Base-by-base conservation (phyloP, 2,797 vertebrate genomes). In the Ibycter americanus region DNA sequence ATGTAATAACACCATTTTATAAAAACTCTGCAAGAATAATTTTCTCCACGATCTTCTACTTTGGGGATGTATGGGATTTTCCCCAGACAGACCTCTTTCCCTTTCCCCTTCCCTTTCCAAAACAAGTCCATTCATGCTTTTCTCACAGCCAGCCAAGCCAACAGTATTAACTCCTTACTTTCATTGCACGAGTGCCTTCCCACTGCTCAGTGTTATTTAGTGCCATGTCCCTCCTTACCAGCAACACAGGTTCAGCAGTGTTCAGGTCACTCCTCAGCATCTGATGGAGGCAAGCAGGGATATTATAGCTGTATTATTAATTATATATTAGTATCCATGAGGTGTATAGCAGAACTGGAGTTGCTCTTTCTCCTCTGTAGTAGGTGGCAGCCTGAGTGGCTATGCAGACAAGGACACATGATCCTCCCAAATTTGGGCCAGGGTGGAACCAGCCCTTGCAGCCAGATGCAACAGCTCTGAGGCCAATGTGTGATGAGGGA, bases 161-260 rank as follows among this genome's bases (percentile, higher is more conserved):
- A 36, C 5, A 10, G 8, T 17, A n/a, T 34, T 66, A 62, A 44
- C 19, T 40, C 25, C 12, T 4, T 36, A 4, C 3, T 62, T 6
- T 31, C 13, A 4, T 10, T 4, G 3, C n/a, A 59, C 19, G 23
- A 63, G 23, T 21, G 11, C 21, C 40, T 36, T 34, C 34, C 36
- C 5, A 3, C 46, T 29, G 25, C 16, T 15, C 61, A 32, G 29
- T 63, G 44, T 15, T 44, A 25, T 36, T 62, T 46, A 62, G 38
- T 47, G 34, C 32, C 46, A n/a, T 1, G 0, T 59, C 36, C 27
- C 21, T 68, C 51, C 1, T 0, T 46, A 32, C 20, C 13, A 49
- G 27, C 66, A 46, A 12, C 44, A 68, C n/a, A 15, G 36, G 16
- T 19, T 83, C 51, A 68, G 67, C 49, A 66, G 32, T 8, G 8